Evolutionary conservation across 2,113 vertebrate species (phyloP).

Genomic region (Gobio gobio): DNA sequence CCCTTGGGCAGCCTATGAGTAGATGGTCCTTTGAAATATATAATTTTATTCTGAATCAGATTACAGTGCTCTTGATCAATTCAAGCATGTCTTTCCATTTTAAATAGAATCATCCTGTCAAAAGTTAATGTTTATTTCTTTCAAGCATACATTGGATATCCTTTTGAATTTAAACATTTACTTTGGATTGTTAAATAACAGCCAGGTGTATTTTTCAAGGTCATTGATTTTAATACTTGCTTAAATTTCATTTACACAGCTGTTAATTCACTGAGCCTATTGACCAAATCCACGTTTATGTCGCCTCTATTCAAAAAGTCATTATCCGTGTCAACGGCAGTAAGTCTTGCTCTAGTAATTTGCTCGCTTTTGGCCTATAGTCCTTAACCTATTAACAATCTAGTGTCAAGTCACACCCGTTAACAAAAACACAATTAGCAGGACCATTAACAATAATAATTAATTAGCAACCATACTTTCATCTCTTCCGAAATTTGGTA

Average conservation of each 20-base stretch:
- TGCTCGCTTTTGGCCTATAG: slow-evolving; percentile 58
- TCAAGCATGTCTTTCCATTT: neutral
- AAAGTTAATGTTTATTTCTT: slow-evolving; percentile 8
- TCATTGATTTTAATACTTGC: slow-evolving; percentile 13
- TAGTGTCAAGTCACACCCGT: slow-evolving; percentile 63
- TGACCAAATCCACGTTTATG: slow-evolving; percentile 41
- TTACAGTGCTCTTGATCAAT: neutral
- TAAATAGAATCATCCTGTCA: neutral
- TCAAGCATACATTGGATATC: neutral
- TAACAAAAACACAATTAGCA: slow-evolving; percentile 68
- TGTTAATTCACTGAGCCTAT: slow-evolving; percentile 35
- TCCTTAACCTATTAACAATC: slow-evolving; percentile 65
- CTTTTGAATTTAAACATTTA: neutral
- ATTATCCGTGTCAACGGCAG: slow-evolving; percentile 50
- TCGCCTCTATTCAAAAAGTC: neutral
- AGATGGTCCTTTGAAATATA: slow-evolving; percentile 11
- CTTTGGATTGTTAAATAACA: neutral
- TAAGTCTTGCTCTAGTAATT: slow-evolving; percentile 57
- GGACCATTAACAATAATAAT: slow-evolving; percentile 69
- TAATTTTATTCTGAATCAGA: slow-evolving; percentile 27
- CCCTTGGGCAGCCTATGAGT: neutral
- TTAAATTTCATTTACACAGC: slow-evolving; percentile 24
- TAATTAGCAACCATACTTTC: slow-evolving; percentile 62
- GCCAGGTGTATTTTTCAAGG: slow-evolving; percentile 35
- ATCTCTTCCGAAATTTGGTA: neutral